These are phyloP conservation scores for Megaceryle maxima DNA, from an alignment of 2,113 vertebrate species.

Conservation along the genomic window DNA sequence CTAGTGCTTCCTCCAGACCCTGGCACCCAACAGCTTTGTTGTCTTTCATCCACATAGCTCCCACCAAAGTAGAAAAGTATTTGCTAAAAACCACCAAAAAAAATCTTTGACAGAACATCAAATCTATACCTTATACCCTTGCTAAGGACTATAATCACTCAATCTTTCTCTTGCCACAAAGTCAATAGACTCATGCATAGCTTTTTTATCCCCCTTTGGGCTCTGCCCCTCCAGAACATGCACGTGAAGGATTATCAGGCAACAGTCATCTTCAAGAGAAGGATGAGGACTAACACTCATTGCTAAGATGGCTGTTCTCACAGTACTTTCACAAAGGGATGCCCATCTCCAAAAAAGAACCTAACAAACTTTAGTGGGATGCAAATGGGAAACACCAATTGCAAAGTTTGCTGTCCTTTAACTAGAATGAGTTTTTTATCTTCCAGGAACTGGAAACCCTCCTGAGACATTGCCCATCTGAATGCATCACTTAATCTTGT, in stretches of 20 bases:
- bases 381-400: background rate
- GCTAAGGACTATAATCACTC: background rate
- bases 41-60: background rate
- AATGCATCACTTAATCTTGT: conserved; percentile 60
- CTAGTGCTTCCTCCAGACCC: background rate
- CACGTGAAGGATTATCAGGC: background rate
- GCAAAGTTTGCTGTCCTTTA: background rate
- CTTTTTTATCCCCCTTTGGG: background rate
- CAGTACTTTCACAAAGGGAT: background rate
- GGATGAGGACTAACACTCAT: background rate
- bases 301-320: background rate
- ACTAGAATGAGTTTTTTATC: background rate
- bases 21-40: background rate
- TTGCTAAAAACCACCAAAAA: background rate
- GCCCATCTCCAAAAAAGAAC: background rate
- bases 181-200: background rate
- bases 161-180: background rate
- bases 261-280: background rate
- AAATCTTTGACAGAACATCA: background rate
- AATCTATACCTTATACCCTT: background rate
- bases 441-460: background rate
- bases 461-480: conserved; percentile 18
- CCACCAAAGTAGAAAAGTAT: background rate
- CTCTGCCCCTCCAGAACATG: background rate
- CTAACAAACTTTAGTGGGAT: background rate